phyloP scores from a whole-genome alignment of 2,888 invertebrate genomes.

The Catocala sponsa region DNA sequence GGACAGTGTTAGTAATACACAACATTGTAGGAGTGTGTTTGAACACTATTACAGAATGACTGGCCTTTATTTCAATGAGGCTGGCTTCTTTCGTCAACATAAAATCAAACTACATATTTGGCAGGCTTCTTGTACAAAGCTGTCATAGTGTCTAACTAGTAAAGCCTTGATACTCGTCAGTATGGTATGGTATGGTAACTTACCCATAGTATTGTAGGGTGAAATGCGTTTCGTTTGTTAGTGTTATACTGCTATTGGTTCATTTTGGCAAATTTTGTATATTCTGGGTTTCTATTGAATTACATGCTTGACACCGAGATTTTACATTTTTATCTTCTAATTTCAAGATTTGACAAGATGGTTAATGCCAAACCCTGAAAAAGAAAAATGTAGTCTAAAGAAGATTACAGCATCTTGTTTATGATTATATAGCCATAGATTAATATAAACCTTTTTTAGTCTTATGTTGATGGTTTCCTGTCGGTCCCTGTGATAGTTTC shows the following conservation, averaged over 20 bases:
- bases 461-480: too few relatives aligned
- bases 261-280: too few relatives aligned
- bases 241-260: too few relatives aligned
- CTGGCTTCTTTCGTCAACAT: conserved; percentile 64
- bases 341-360: conserved; percentile 37
- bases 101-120: conserved; percentile 49
- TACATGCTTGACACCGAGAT: conserved; percentile 3
- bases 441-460: too few relatives aligned
- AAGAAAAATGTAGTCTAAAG: too few relatives aligned
- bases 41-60: conserved; percentile 13
- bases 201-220: conserved; percentile 71
- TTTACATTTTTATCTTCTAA: conserved; percentile 13
- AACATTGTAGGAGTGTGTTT: too few relatives aligned
- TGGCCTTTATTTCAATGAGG: conserved; percentile 51
- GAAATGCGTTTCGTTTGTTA: background rate
- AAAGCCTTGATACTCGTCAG: too few relatives aligned
- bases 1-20: too few relatives aligned
- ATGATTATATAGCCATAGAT: too few relatives aligned
- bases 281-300: background rate
- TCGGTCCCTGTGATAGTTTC: too few relatives aligned
- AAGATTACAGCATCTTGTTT: too few relatives aligned
- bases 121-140: conserved; percentile 81
- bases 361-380: conserved; percentile 56
- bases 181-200: conserved; percentile 46
- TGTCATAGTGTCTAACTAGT: conserved; percentile 63